phyloP scores from a whole-genome alignment of 2,113 vertebrate species.

The Archocentrus centrarchus region DNA sequence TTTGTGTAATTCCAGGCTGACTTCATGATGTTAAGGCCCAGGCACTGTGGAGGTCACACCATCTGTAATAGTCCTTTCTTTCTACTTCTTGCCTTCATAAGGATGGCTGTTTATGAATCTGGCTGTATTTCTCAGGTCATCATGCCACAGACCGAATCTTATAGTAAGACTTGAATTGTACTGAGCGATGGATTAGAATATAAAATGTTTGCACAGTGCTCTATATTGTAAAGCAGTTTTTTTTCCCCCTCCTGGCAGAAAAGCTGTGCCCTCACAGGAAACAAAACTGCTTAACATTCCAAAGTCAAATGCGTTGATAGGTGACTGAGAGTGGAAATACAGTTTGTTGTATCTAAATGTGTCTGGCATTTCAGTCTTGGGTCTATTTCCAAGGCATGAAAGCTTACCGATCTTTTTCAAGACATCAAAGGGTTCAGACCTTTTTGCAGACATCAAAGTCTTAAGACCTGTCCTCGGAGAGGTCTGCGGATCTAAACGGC shows the following conservation, averaged over 20 bases:
- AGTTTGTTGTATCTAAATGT: conserved; percentile 25
- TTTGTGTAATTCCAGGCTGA: neutral
- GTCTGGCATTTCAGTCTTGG: conserved; percentile 55
- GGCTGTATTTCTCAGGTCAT: neutral
- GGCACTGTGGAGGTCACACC: neutral
- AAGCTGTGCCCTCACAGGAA: conserved; percentile 12
- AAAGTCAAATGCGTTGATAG: neutral
- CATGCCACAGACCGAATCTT: neutral
- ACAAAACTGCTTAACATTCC: neutral
- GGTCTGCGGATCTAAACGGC: conserved; percentile 27
- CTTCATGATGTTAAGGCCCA: neutral
- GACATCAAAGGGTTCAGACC: conserved; percentile 55
- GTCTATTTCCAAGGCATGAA: conserved; percentile 43
- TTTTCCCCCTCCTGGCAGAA: neutral
- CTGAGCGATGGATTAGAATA: conserved; percentile 5
- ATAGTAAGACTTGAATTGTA: neutral
- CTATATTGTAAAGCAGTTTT: neutral
- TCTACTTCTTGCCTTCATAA: neutral
- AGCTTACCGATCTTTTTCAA: conserved; percentile 45
- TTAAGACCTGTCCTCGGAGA: conserved; percentile 25
- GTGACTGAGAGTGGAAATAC: conserved; percentile 24
- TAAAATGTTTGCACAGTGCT: neutral
- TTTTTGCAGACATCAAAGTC: conserved; percentile 58
- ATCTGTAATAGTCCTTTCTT: neutral
- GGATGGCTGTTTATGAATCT: conserved; percentile 3